Conservation (phyloP, 1,140 invertebrate genomes). For the Drosophila melanogaster region DNA sequence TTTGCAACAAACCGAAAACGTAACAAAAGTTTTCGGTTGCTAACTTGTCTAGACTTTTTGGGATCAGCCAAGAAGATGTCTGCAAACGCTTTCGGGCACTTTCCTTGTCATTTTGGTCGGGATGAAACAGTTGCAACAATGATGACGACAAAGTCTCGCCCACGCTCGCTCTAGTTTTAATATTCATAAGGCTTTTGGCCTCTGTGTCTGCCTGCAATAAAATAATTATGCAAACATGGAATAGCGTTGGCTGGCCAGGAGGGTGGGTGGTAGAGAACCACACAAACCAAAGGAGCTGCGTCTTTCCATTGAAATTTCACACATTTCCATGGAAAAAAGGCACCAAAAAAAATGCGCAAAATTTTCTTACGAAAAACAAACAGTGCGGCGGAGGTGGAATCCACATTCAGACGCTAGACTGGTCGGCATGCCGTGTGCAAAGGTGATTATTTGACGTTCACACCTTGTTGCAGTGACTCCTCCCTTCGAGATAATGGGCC, state of each 20-base stretch:
- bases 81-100: constrained; percentile 55
- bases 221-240: constrained; percentile 78
- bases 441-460: constrained; percentile 82
- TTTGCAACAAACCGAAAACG: constrained; percentile 11
- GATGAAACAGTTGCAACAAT: constrained; percentile 52
- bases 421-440: constrained; percentile 59
- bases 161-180: constrained; percentile 50
- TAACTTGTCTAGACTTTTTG: constrained; percentile 58
- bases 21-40: constrained; percentile 57
- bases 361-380: constrained; percentile 76
- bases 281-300: constrained; percentile 28
- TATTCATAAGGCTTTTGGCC: constrained; percentile 66
- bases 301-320: constrained; percentile 71
- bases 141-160: constrained; percentile 46
- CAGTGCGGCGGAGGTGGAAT: constrained; percentile 19
- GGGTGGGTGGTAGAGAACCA: constrained; percentile 4
- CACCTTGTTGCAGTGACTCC: constrained; percentile 65
- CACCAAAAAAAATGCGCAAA: constrained; percentile 44
- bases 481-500: constrained; percentile 21
- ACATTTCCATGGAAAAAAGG: constrained; percentile 45
- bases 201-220: constrained; percentile 60
- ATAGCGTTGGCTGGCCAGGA: background rate
- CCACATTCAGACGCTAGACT: background rate
- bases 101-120: constrained; percentile 2
- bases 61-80: constrained; percentile 8